Conservation (phyloP, 1,140 invertebrate genomes). For the Leptinotarsa undecemlineata region DNA sequence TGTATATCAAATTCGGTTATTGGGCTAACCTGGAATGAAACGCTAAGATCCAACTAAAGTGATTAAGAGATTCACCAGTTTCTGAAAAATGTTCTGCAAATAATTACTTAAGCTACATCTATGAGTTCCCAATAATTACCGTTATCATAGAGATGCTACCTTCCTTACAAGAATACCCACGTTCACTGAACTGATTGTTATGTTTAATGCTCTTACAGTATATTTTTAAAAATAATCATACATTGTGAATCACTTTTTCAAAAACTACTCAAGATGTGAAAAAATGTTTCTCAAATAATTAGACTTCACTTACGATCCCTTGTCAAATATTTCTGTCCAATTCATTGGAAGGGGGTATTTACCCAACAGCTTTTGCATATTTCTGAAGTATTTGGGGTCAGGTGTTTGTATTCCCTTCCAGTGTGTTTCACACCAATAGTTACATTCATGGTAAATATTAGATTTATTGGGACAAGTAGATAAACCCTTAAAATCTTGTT, state of each 20-base stretch:
- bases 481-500: conserved; percentile 65
- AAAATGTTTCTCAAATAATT: conserved; percentile 2
- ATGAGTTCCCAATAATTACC: background rate
- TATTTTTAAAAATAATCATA: too few relatives aligned
- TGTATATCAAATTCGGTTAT: too few relatives aligned
- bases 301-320: conserved; percentile 67
- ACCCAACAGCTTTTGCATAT: conserved; percentile 75
- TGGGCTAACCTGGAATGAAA: too few relatives aligned
- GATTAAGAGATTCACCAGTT: too few relatives aligned
- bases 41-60: too few relatives aligned
- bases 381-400: conserved; percentile 73
- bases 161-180: too few relatives aligned
- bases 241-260: too few relatives aligned
- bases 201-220: too few relatives aligned
- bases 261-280: too few relatives aligned
- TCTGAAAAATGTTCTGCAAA: background rate
- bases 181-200: too few relatives aligned
- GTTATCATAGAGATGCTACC: too few relatives aligned
- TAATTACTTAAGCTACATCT: background rate
- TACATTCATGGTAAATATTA: conserved; percentile 94
- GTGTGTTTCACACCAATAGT: conserved; percentile 82
- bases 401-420: conserved; percentile 81
- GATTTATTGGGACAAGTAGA: conserved; percentile 93
- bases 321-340: conserved; percentile 94
- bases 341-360: conserved; percentile 90